These are phyloP conservation scores for Nerophis lumbriciformis DNA, from an alignment of 2,113 vertebrate genomes.

Conservation along the genomic window DNA sequence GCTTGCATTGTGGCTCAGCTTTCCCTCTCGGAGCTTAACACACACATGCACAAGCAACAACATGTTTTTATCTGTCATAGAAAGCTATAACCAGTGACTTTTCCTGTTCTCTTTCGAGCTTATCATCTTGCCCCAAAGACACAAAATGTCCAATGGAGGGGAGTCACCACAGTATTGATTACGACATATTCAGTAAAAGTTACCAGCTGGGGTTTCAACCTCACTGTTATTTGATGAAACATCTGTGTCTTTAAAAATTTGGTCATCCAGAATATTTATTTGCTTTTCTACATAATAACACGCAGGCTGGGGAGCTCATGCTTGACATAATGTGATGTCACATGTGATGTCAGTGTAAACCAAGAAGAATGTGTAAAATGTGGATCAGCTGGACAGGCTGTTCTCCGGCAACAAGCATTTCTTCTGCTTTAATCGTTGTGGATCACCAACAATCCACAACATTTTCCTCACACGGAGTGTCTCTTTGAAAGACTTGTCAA, in stretches of 20 bases:
- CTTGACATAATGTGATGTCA: background rate
- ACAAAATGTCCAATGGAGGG: background rate
- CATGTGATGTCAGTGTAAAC: background rate
- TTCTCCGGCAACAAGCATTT: background rate
- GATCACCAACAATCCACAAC: background rate
- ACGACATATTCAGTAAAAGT: background rate
- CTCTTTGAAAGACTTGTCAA: background rate
- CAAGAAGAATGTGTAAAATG: constrained; percentile 51
- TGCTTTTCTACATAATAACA: background rate
- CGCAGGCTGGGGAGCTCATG: background rate
- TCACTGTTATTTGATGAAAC: too few species aligned
- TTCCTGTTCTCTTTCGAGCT: background rate
- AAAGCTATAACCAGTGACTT: background rate
- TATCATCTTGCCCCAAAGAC: background rate
- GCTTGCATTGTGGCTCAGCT: constrained; percentile 25
- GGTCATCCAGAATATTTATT: background rate
- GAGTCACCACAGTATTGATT: background rate
- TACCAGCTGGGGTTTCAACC: background rate
- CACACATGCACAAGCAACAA: constrained; percentile 20
- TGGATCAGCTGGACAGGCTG: constrained; percentile 16
- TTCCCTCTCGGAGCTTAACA: constrained; percentile 7
- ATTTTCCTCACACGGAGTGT: background rate
- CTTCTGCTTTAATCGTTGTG: background rate
- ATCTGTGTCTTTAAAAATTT: too few species aligned
- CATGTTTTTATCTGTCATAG: constrained; percentile 10